Base-by-base conservation (phyloP, 2,888 invertebrate genomes). In the Drosophila phalerata region DNA sequence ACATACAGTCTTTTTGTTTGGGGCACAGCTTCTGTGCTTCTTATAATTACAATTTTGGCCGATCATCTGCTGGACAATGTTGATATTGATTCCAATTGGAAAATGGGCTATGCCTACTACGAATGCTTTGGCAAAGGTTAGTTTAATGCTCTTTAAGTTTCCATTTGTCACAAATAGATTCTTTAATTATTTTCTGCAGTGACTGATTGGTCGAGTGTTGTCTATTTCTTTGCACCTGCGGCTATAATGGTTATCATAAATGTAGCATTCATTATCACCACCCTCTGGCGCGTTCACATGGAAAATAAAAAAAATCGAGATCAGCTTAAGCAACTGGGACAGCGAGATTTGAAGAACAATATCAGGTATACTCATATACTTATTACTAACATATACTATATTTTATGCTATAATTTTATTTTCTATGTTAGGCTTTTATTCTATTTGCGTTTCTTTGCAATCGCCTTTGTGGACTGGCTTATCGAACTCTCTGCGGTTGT, bases 121-220 rank as follows among this genome's bases (percentile, higher is more conserved):
- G 42, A 43, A 22, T 43, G 42, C 22, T 42, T 19, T 42, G 42
- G 2, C 11, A 42, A 42, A 42, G 19, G 42, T 42, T 1, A 11
- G 37, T 38, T 38, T 2, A 38, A 38, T 3, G 8, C 1, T 8
- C 9, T 9, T 15, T 38, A 9, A 15, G 1, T 3, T 38, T 15
- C 8, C 3, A 15, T 9, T 38, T 15, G 15, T 38, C 15, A 9
- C 38, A 15, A 5, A 15, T 0, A 8, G 8, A 15, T 15, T 15
- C 15, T 38, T 8, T 15, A 38, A 1, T 38, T 15, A n/a, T 15
- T 8, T 15, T 15, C 8, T 38, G 9, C 9, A 38, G 42, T 43
- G 19, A 43, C 2, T 43, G 42, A 43, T 43, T 43, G 42, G 42
- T 43, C 42, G 5, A 22, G 42, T 43, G 13, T 43, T 13, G 42